Base-by-base conservation (phyloP, 1,140 invertebrate species). In the Nylanderia fulva region DNA sequence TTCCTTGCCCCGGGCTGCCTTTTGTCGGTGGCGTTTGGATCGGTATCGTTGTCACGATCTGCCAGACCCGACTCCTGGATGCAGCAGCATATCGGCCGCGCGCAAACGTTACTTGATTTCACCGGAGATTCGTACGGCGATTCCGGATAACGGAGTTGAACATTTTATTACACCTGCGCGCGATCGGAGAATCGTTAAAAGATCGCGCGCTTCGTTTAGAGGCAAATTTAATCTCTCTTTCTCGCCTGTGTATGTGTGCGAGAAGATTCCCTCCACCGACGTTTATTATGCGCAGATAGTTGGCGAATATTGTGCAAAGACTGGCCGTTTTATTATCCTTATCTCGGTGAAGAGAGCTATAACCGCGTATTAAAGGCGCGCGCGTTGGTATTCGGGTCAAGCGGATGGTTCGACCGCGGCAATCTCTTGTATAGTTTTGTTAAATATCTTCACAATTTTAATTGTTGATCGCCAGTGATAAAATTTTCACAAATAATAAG, bases 31-130 rank as follows among this genome's bases (percentile, higher is more conserved):
- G 79, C 68, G 85, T 84, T 83, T 75, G 85, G 52, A 84, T 84
- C 71, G 45, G 69, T 86, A 86, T 86, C 85, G 58, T 63, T 86
- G 69, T 86, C 85, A 86, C 85, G 85, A 86, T 86, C 85, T 86
- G 60, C 42, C 68, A 24, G 79, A 52, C 33, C 52, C 64, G 77
- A 72, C 77, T 82, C 54, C 77, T 72, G 77, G 66, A 60, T 72
- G 75, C 80, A 48, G 52, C 83, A 66, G 24, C 48, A 3, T 24
- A 24, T 56, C 54, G 33, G 33, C 33, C 11, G 36, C 56, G 13
- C 21, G 75, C 29, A 54, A 77, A 63, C 61, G 29, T 24, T n/a
- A n/a, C 77, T 71, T 58, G 64, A 80, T 80, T 80, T 42, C 64
- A 56, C 52, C 64, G 13, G 18, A 80, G 76, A 80, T 80, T 3